phyloP scores from a whole-genome alignment of 2,113 vertebrate species.

The Pyrgilauda ruficollis region DNA sequence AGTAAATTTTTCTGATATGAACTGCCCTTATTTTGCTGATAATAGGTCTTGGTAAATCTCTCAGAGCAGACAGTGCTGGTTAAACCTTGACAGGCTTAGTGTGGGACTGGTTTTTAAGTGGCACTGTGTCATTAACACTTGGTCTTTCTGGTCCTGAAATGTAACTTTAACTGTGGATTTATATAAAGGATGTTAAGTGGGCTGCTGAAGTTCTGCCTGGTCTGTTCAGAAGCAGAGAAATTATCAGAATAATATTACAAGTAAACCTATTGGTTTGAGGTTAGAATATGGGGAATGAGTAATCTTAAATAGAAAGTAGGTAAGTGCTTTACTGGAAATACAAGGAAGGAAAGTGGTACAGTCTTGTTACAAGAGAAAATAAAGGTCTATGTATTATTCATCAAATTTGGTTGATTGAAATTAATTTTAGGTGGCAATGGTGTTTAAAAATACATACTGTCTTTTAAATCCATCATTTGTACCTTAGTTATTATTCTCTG shows the following conservation, averaged over 20 bases:
- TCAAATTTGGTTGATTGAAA: conserved; percentile 2
- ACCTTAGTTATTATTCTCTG: neutral
- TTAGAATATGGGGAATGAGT: neutral
- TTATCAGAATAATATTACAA: neutral
- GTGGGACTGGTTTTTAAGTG: neutral
- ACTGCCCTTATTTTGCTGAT: neutral
- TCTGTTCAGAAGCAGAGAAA: neutral
- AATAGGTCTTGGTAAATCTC: neutral
- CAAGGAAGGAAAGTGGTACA: neutral
- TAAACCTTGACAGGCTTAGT: neutral
- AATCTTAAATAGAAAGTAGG: neutral
- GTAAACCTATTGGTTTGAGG: neutral
- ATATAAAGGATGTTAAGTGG: neutral
- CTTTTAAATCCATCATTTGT: neutral
- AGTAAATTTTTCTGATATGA: neutral
- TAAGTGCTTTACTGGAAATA: neutral
- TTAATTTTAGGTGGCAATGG: neutral
- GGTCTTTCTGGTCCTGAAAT: neutral
- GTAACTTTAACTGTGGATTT: neutral
- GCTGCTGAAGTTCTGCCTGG: neutral
- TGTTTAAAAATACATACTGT: conserved; percentile 39
- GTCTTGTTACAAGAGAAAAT: neutral
- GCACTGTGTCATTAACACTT: neutral
- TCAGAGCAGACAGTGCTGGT: neutral
- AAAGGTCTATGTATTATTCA: neutral